Conservation (phyloP, 2,113 vertebrate species). For the Barbus barbus region DNA sequence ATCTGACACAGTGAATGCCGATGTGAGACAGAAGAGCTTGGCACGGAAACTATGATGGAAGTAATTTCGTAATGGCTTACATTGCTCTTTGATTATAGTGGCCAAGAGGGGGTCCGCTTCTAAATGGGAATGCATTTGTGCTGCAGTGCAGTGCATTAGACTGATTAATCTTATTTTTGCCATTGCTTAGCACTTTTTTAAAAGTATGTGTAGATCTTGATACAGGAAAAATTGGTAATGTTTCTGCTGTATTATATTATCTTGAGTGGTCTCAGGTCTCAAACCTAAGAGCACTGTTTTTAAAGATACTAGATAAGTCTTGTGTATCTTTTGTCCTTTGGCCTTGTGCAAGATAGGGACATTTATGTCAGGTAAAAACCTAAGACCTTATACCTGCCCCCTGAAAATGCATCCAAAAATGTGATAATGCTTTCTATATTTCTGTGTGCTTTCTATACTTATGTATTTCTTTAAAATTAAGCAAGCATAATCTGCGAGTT, state of each 20-base stretch:
- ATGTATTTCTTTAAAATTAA: not conserved
- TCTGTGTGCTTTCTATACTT: not conserved
- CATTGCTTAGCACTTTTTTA: constrained; percentile 47
- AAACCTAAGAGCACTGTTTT: not conserved
- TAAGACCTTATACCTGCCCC: not conserved
- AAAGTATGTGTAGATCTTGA: constrained; percentile 35
- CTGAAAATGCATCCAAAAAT: not conserved
- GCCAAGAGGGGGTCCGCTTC: constrained; percentile 46
- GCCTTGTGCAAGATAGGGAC: not conserved
- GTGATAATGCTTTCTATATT: not conserved
- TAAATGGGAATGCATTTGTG: constrained; percentile 59
- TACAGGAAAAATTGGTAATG: not conserved
- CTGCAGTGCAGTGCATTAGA: constrained; percentile 59
- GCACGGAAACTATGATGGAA: constrained; percentile 44
- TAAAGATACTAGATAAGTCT: not conserved
- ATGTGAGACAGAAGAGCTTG: constrained; percentile 40
- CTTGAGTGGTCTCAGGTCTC: not conserved
- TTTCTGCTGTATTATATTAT: not conserved
- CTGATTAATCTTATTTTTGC: constrained; percentile 55
- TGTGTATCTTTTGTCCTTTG: not conserved
- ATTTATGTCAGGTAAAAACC: not conserved
- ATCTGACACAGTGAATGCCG: constrained; percentile 38
- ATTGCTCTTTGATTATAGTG: constrained; percentile 55
- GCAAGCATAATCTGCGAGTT: too few species aligned
- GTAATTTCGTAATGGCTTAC: constrained; percentile 60